Evolutionary conservation across 2,797 vertebrate species (phyloP).

Genomic region (Coregonus suidteri): DNA sequence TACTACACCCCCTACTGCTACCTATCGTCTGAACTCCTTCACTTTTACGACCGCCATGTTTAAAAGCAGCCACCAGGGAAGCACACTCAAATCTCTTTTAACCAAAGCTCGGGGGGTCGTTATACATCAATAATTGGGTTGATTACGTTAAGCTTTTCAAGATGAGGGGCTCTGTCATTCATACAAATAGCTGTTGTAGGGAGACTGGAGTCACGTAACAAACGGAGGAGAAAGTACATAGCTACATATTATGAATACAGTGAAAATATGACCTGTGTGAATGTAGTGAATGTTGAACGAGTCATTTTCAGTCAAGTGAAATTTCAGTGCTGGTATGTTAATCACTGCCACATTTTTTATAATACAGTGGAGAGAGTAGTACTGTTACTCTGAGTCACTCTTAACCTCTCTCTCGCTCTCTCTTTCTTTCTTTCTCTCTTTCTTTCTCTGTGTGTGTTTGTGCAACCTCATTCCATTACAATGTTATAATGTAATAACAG

Average conservation of each 20-base stretch:
- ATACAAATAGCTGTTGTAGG: background rate
- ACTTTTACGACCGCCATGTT: slow-evolving; percentile 15
- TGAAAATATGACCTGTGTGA: background rate
- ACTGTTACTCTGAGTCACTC: background rate
- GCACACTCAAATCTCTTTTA: slow-evolving; percentile 17
- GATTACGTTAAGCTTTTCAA: slow-evolving; percentile 42
- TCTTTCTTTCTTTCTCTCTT: background rate
- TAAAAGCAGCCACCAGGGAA: slow-evolving; percentile 22
- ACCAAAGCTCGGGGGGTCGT: slow-evolving; percentile 6
- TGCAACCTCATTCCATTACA: background rate
- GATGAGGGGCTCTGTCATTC: slow-evolving; percentile 12
- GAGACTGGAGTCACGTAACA: background rate
- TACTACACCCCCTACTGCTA: background rate
- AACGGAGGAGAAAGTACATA: background rate
- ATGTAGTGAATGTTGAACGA: slow-evolving; percentile 16
- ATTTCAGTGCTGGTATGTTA: slow-evolving; percentile 22
- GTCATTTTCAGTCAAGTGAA: slow-evolving; percentile 21
- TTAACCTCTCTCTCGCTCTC: background rate
- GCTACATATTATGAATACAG: background rate
- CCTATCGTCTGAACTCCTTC: background rate
- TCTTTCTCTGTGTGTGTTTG: too few relatives aligned
- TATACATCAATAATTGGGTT: slow-evolving; percentile 30
- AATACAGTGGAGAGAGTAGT: background rate
- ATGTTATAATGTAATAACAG: too few relatives aligned
- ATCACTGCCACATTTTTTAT: slow-evolving; percentile 38